phyloP scores from a whole-genome alignment of 2,888 invertebrate species.

The Drosophila eohydei region DNA sequence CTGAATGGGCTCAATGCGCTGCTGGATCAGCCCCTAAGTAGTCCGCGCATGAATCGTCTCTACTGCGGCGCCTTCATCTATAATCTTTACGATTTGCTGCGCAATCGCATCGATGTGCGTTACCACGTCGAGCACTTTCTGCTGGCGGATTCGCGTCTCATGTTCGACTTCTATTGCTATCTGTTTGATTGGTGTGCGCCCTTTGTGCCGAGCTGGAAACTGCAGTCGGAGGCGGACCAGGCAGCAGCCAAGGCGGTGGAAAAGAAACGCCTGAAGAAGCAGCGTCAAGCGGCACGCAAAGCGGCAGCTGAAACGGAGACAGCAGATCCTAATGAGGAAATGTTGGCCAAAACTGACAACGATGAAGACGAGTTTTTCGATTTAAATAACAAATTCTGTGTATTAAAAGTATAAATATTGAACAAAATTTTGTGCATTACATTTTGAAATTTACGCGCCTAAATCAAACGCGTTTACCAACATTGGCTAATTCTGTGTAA shows the following conservation, averaged over 20 bases:
- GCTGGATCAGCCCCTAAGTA: slow-evolving; percentile 87
- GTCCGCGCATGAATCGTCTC: slow-evolving; percentile 87
- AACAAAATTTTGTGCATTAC: not conserved
- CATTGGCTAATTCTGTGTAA: not conserved
- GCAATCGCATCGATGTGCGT: slow-evolving; percentile 86
- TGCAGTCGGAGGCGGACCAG: slow-evolving; percentile 48
- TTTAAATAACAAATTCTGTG: slow-evolving; percentile 84
- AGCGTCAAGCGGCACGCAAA: slow-evolving; percentile 74
- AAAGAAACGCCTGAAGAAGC: slow-evolving; percentile 78
- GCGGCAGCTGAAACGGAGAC: slow-evolving; percentile 37
- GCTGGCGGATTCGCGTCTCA: slow-evolving; percentile 78
- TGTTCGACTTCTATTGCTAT: slow-evolving; percentile 83
- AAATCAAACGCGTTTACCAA: not conserved
- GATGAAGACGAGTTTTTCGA: slow-evolving; percentile 79
- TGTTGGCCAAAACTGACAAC: slow-evolving; percentile 59
- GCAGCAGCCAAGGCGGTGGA: slow-evolving; percentile 51
- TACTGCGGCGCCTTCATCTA: slow-evolving; percentile 92
- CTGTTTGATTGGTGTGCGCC: slow-evolving; percentile 79
- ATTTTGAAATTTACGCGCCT: slow-evolving; percentile 19
- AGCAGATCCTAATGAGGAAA: slow-evolving; percentile 75
- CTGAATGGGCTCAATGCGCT: slow-evolving; percentile 87
- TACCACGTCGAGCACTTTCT: slow-evolving; percentile 86
- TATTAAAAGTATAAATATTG: slow-evolving; percentile 61
- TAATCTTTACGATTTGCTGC: slow-evolving; percentile 89
- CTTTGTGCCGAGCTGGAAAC: slow-evolving; percentile 80